Evolutionary conservation across 2,888 invertebrate genomes (phyloP), one percentile per base, ranked within the genome.

Genomic region (Leucania comma): DNA sequence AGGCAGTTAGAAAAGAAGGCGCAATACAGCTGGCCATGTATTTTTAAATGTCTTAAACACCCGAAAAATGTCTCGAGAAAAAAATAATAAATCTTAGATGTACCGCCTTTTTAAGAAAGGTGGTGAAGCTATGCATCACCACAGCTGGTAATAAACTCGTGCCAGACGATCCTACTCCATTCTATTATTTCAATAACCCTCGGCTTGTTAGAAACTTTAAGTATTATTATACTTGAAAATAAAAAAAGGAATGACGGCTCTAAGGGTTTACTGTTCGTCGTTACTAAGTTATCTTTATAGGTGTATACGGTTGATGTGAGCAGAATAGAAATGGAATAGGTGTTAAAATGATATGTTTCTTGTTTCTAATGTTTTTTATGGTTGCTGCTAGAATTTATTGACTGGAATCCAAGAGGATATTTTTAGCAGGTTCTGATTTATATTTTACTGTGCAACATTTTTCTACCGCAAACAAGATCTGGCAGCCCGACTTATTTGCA

Each of bases 111-210:
- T 89, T 89, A 90, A 90, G 89, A 88, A 88, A 85, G 86, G 83
- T 87, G 88, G 84, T 86, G 80, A 73, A 81, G 81, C 87, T 86
- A 88, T 92, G 89, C 90, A 90, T 91, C 90, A 92, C 88, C 89
- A 89, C 88, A 62, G 79, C 78, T 81, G 77, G 86, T 90, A 91
- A 92, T 92, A 93, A 92, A 93, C 89, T 86, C 81, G 81, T 78
- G 75, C 75, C 80, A 85, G 86, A 88, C 85, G 86, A 86, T 86
- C 86, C 83, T 86, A 83, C 85, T 82, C 79, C 85, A 85, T 89
- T 89, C 89, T 91, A 93, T 93, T 91, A 91, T 91, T 94, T 93
- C 93, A 92, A 93, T 93, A 92, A 90, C 88, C 88, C 88, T 86
- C 84, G 85, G 87, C 86, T 89, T 87, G 87, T 91, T 89, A 80